Evolutionary conservation across 2,113 vertebrate genomes (phyloP), one percentile per base, ranked within the genome.

Genomic region (Gymnorhina tibicen): DNA sequence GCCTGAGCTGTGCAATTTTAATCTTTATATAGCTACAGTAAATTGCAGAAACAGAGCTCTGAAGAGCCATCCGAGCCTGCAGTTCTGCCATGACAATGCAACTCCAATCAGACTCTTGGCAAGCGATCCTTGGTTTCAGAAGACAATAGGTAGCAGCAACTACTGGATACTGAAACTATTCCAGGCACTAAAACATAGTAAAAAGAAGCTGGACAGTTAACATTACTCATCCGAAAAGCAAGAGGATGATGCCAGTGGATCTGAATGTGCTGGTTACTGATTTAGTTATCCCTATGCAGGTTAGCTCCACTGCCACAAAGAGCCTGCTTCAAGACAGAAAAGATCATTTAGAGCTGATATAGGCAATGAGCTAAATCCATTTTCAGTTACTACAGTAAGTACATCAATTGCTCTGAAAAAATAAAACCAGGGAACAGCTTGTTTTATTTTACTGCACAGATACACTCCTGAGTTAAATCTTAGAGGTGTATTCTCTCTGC

Each of bases 121-220:
- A 96, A 91, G 69, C 1, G 0, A 77, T 81, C 73, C 91, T 74
- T 55, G 56, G n/a, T 91, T 95, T 92, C 89, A 81, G 64, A 80
- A 92, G 73, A 96, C 86, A 97, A 95, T 81, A 95, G 77, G 81
- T 39, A 93, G 66, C 77, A 85, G 93, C 60, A 95, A 84, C 73
- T 92, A 92, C 80, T 85, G 70, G 93, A 85, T 93, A 73, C 58
- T 58, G n/a, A 92, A 88, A 95, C 42, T 74, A 70, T 87, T 95
- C 28, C 81, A 95, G 91, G 88, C 85, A 81, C 64, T 92, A 81
- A 88, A 92, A 81, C 53, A 24, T 46, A 78, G 79, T 70, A 91
- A 87, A 95, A 93, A 93, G 63, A 84, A 91, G 73, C 6, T 87
- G 92, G 80, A 60, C 53, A 68, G 91, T 92, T 89, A 94, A 60